These are phyloP conservation scores for Ericerus pela DNA, from an alignment of 1,140 invertebrate genomes.

Conservation along the genomic window DNA sequence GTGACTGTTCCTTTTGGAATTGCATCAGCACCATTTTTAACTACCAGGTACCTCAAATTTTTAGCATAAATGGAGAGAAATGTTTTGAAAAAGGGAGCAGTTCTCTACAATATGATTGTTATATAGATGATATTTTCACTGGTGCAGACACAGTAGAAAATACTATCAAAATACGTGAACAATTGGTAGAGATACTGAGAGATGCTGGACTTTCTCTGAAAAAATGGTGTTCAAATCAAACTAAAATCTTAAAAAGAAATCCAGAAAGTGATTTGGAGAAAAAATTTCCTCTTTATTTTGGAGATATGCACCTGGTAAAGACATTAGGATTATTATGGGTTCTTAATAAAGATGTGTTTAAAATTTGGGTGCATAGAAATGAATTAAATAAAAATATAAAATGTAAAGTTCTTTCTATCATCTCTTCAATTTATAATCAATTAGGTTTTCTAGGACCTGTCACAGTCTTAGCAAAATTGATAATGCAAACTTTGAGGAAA, in stretches of 20 bases:
- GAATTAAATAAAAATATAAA: slow-evolving; percentile 6
- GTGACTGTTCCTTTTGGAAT: slow-evolving; percentile 30
- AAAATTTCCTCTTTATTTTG: not conserved
- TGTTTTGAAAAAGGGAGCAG: slow-evolving; percentile 22
- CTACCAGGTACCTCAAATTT: slow-evolving; percentile 27
- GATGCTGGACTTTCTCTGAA: slow-evolving; percentile 8
- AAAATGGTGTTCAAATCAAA: too few relatives aligned
- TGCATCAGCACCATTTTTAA: slow-evolving; percentile 26
- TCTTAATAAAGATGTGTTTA: not conserved
- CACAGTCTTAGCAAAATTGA: slow-evolving; percentile 19
- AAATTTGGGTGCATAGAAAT: not conserved
- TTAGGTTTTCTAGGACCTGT: slow-evolving; percentile 24
- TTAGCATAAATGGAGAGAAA: slow-evolving; percentile 22
- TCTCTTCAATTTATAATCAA: slow-evolving; percentile 25
- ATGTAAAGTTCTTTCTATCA: slow-evolving; percentile 17
- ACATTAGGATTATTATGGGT: slow-evolving; percentile 14
- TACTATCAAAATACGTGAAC: not conserved
- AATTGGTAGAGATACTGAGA: not conserved
- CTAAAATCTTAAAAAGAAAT: not conserved
- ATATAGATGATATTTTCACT: slow-evolving; percentile 30
- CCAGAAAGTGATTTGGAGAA: not conserved
- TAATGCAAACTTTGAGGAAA: slow-evolving; percentile 21
- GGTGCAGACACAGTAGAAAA: not conserved
- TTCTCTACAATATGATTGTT: slow-evolving; percentile 30
- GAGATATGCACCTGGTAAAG: slow-evolving; percentile 1